Base-by-base conservation (phyloP, 2,888 invertebrate genomes). In the Euzophera pinguis region DNA sequence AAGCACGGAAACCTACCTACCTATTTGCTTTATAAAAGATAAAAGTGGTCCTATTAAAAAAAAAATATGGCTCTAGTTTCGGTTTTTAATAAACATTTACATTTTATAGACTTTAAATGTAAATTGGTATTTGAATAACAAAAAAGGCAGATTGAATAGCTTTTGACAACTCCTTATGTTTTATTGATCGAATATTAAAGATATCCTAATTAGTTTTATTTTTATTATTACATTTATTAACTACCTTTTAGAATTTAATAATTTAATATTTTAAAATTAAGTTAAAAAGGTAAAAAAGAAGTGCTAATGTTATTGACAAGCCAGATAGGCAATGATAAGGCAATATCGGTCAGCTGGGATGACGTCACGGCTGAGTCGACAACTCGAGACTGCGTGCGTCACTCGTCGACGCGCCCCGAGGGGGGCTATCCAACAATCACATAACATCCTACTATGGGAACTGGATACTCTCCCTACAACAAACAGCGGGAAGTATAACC, bases 281-380 rank as follows among this genome's bases (percentile, higher is more conserved):
- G n/a, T n/a, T n/a, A n/a, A 22, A 5, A 22, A 22, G 22, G 2
- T 22, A 22, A 22, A 22, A 38, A 13, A 3, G 29, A 41, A 10
- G n/a, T 29, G 10, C 16, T 13, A 12, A 41, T 34, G 41, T 17
- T 50, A 51, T 51, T 37, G 51, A 35, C 37, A 37, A 43, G 35
- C 16, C n/a, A 38, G 32, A 34, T 9, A 51, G 37, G 13, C 17
- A 43, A 59, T 69, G 71, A 79, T 75, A 75, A 71, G 65, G 64
- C 65, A 73, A 62, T 77, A 76, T 76, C 71, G 71, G 64, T 70
- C 79, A 83, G 82, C 80, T 78, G 78, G 54, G 58, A 63, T 84
- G 84, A 87, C 87, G 87, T 88, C 84, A 84, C 70, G 55, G 55
- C 62, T 56, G 67, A 66, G 60, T 67, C 22, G 22, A 67, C 71